phyloP scores from a whole-genome alignment of 2,113 vertebrate species.

The Pavo muticus region DNA sequence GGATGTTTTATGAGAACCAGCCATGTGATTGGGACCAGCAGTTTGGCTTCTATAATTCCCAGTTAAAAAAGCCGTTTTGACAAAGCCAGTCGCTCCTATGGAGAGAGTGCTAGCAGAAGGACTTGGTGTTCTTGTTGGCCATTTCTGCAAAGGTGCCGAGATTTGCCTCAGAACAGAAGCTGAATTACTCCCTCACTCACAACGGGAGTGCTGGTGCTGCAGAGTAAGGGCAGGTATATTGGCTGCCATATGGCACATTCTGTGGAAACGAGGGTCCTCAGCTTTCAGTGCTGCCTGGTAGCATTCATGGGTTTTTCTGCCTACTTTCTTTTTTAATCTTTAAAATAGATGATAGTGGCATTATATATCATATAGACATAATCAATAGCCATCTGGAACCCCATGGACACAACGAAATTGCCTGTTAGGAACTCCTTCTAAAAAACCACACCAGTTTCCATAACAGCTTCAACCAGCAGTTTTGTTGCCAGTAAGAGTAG shows the following conservation, averaged over 20 bases:
- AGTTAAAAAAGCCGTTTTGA: background rate
- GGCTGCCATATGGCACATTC: background rate
- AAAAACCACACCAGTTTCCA: constrained; percentile 53
- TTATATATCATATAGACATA: constrained; percentile 40
- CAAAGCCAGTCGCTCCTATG: background rate
- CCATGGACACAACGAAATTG: constrained; percentile 50
- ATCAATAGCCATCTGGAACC: constrained; percentile 60
- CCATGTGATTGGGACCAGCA: background rate
- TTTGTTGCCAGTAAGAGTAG: constrained; percentile 58
- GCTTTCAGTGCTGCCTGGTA: constrained; percentile 7
- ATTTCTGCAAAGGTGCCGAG: background rate
- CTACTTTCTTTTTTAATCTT: constrained; percentile 22
- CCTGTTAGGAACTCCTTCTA: constrained; percentile 42
- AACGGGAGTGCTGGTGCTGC: background rate
- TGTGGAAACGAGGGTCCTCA: background rate
- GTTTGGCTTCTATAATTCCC: background rate
- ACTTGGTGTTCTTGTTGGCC: background rate
- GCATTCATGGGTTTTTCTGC: background rate
- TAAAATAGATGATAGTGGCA: constrained; percentile 28
- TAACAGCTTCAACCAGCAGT: constrained; percentile 59
- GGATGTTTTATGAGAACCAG: background rate
- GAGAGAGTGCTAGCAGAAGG: background rate
- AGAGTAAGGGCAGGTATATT: background rate
- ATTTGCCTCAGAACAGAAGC: background rate
- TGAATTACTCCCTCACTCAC: background rate